These are phyloP conservation scores for Agrotis exclamationis DNA, from an alignment of 2,888 invertebrate genomes.

Conservation along the genomic window DNA sequence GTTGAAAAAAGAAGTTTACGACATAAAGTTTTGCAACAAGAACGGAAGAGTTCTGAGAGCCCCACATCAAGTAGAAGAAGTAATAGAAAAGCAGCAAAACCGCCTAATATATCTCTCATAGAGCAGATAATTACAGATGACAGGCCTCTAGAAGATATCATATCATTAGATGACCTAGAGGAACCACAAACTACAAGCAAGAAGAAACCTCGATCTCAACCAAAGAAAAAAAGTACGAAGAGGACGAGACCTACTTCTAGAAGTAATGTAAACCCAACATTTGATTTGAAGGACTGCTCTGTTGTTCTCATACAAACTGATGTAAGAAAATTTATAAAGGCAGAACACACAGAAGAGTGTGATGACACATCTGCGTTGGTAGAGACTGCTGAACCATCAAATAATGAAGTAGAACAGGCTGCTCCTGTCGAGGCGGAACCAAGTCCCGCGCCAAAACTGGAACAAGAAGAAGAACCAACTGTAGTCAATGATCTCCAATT, in stretches of 20 bases:
- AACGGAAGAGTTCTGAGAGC: slow-evolving; percentile 74
- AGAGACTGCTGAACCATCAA: slow-evolving; percentile 10
- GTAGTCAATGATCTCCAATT: slow-evolving; percentile 81
- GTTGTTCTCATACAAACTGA: slow-evolving; percentile 78
- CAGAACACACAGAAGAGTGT: slow-evolving; percentile 11
- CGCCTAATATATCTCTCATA: slow-evolving; percentile 85
- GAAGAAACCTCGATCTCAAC: slow-evolving; percentile 65
- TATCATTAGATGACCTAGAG: slow-evolving; percentile 84
- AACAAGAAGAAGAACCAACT: slow-evolving; percentile 59
- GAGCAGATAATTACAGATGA: slow-evolving; percentile 87
- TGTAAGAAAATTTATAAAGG: slow-evolving; percentile 70
- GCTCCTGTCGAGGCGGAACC: neutral
- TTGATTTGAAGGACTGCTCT: slow-evolving; percentile 78
- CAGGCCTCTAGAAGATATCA: slow-evolving; percentile 85
- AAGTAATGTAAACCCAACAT: slow-evolving; percentile 35
- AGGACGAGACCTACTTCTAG: slow-evolving; percentile 61
- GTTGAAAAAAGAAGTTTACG: slow-evolving; percentile 68
- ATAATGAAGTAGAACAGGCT: neutral
- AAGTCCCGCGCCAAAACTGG: slow-evolving; percentile 20
- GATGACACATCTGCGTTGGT: slow-evolving; percentile 26
- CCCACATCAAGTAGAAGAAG: slow-evolving; percentile 71
- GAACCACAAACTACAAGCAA: slow-evolving; percentile 68
- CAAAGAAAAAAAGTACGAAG: slow-evolving; percentile 58
- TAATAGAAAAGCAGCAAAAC: slow-evolving; percentile 71
- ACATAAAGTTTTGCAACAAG: slow-evolving; percentile 68